Evolutionary conservation across 2,113 vertebrate genomes (phyloP).

Genomic region (Platanista minor): DNA sequence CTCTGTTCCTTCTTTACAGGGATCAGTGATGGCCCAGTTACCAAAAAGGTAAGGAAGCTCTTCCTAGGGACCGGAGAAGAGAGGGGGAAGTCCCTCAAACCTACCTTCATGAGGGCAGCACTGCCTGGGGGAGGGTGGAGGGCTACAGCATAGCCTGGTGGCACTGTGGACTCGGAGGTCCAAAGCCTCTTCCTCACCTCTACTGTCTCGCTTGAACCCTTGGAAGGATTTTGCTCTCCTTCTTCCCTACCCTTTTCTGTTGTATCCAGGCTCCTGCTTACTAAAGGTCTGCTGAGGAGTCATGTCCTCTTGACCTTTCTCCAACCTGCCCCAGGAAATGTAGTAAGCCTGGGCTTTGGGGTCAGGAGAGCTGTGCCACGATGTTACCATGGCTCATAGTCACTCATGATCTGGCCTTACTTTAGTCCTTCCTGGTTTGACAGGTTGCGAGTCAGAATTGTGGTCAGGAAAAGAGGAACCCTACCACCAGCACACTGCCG

Average conservation of each 20-base stretch:
- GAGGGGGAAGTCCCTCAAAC: neutral
- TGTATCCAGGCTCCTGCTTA: neutral
- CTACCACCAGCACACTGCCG: neutral
- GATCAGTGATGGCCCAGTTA: constrained; percentile 33
- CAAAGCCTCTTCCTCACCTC: neutral
- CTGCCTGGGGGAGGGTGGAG: too few relatives aligned
- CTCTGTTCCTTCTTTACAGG: constrained; percentile 49
- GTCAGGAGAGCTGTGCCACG: neutral
- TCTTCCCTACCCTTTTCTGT: rapidly evolving
- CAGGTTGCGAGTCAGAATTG: constrained; percentile 67
- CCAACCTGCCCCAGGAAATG: neutral
- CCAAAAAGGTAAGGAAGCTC: constrained; percentile 34
- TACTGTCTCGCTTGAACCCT: neutral
- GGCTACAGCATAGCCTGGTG: neutral
- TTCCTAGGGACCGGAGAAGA: neutral
- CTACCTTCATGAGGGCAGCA: neutral
- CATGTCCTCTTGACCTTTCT: neutral
- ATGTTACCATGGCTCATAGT: neutral
- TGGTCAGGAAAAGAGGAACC: neutral
- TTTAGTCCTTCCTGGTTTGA: constrained; percentile 1
- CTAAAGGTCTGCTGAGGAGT: neutral
- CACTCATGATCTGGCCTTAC: neutral
- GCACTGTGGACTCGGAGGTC: too few relatives aligned
- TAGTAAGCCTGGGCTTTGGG: neutral
- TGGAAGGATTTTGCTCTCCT: neutral